A percentile compares a stretch with the other conserved stretches of the same genome.
Evolutionary conservation across 2,888 invertebrate species (phyloP).

Genomic region (Embidobia sp.): DNA sequence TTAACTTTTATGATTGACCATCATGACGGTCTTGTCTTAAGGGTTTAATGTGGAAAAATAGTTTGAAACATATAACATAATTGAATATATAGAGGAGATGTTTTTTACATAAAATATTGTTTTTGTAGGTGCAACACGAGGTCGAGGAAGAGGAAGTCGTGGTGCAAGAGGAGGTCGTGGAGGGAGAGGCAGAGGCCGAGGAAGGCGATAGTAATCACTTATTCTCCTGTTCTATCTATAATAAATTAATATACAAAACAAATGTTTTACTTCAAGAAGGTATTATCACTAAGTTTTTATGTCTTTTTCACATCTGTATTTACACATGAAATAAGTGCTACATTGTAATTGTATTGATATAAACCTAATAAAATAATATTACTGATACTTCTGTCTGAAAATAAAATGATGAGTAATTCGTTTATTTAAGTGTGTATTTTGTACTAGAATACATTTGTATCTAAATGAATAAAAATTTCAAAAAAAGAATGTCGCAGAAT

Average conservation of each 20-base stretch:
- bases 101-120: too few relatives aligned
- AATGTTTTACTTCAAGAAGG: background rate
- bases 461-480: constrained; percentile 80
- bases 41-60: too few relatives aligned
- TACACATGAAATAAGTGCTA: background rate
- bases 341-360: constrained; percentile 13
- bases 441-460: constrained; percentile 57
- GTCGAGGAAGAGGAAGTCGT: constrained; percentile 87
- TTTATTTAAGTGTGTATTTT: constrained; percentile 43
- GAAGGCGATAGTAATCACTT: constrained; percentile 80
- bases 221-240: constrained; percentile 10
- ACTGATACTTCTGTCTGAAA: constrained; percentile 11
- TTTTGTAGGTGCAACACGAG: constrained; percentile 84
- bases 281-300: too few relatives aligned
- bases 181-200: constrained; percentile 86
- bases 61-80: too few relatives aligned
- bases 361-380: constrained; percentile 35
- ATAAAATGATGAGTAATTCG: constrained; percentile 14
- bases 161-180: constrained; percentile 89
- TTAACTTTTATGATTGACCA: too few relatives aligned
- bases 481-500: constrained; percentile 90
- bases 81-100: too few relatives aligned
- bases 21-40: too few relatives aligned
- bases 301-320: background rate
- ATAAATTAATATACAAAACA: background rate